Conservation (phyloP, 1,140 invertebrate species). For the Drosophila kepulauana region DNA sequence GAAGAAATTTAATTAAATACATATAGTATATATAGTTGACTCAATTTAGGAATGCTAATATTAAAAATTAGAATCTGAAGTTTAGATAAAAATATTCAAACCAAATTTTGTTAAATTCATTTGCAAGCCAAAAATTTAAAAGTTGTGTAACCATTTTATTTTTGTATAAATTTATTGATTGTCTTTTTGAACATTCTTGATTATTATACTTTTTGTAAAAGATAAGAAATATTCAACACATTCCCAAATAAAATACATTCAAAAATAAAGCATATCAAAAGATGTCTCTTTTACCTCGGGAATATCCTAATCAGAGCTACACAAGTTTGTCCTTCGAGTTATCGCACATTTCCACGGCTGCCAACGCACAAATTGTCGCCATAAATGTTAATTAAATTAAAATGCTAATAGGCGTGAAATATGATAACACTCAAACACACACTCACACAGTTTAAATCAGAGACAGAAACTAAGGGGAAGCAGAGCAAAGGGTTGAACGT, state of each 20-base stretch:
- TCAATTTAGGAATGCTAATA: too few relatives aligned
- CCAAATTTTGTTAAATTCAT: too few relatives aligned
- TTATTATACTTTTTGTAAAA: too few relatives aligned
- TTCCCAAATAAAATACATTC: neutral
- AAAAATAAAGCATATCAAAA: neutral
- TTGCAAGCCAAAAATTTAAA: too few relatives aligned
- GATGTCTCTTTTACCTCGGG: neutral
- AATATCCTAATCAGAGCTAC: neutral
- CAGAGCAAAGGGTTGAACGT: neutral
- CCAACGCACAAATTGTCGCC: conserved; percentile 70
- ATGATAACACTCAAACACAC: conserved; percentile 70
- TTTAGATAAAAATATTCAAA: too few relatives aligned
- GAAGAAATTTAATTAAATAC: too few relatives aligned
- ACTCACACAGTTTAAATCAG: conserved; percentile 9
- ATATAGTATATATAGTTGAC: too few relatives aligned
- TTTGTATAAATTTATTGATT: too few relatives aligned
- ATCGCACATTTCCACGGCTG: conserved; percentile 52
- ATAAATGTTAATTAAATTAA: conserved; percentile 83
- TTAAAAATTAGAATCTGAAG: too few relatives aligned
- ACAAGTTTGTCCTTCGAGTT: conserved; percentile 22
- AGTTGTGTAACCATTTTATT: too few relatives aligned
- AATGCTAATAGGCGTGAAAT: conserved; percentile 82
- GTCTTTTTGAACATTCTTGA: too few relatives aligned
- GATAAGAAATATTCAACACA: neutral
- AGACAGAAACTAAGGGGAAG: neutral